Base-by-base conservation (phyloP, 2,797 vertebrate species). In the Cheirogaleus major region DNA sequence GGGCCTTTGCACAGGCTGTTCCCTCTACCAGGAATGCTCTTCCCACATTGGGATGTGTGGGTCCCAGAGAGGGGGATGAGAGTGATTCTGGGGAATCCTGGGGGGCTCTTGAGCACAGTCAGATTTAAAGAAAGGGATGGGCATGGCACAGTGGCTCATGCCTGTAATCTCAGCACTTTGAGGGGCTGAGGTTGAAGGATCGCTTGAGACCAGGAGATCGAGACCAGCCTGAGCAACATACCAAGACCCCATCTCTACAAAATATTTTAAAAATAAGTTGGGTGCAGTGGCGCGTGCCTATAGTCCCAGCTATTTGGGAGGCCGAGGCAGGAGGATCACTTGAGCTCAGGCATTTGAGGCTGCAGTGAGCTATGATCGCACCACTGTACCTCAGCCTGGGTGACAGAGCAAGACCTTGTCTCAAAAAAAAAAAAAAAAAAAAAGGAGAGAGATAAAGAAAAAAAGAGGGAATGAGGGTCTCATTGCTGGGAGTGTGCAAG, bases 401-500 rank as follows among this genome's bases (percentile, higher is more conserved):
- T 32, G n/a, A 65, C 32, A 8, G 17, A 65, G 63, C 8, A n/a
- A 65, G 63, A 65, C n/a, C 32, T n/a, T n/a, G 15, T n/a, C 17
- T 65, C 15, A 9, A 63, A 32, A 63, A 61, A 61, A 27, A 27
- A 59, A 65, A 50, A 30, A 30, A 30, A 13, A 2, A 59, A 15
- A 14, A 13, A 5, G 30, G 14, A 30, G 0, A 61, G 30, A 30
- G 61, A 32, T 0, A 63, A 63, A 63, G 14, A 15, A 17, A 63
- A 32, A 55, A 57, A 57, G 55, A 43, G 65, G 38, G 23, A 87
- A n/a, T 2, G 35, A 73, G 57, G 57, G 7, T 12, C 27, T 32
- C 2, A 2, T 86, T 0, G 0, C 65, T 5, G 4, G 70, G 17
- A 48, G 52, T 13, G 1, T 20, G 52, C 32, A 48, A 67, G 48